phyloP scores from a whole-genome alignment of 2,113 vertebrate species.

The Lucifuga dentata region DNA sequence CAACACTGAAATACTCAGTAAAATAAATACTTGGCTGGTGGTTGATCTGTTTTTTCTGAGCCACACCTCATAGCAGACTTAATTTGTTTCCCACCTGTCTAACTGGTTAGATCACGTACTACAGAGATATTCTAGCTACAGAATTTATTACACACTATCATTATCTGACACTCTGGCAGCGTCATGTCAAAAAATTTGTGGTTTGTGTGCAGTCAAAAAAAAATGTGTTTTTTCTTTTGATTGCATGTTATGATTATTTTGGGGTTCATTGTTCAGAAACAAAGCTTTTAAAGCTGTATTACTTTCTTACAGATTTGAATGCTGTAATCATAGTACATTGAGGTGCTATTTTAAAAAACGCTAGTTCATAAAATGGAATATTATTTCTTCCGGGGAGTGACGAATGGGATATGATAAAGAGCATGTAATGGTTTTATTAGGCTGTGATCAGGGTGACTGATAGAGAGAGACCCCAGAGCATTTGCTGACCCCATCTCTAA shows the following conservation, averaged over 20 bases:
- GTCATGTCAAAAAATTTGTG: background rate
- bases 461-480: constrained; percentile 69
- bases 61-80: constrained; percentile 39
- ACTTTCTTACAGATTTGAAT: too few relatives aligned
- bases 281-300: background rate
- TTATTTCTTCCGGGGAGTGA: constrained; percentile 40
- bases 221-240: constrained; percentile 3
- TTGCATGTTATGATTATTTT: background rate
- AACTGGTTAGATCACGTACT: constrained; percentile 41
- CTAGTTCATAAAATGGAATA: constrained; percentile 26
- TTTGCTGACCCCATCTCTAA: constrained; percentile 78
- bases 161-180: too few relatives aligned
- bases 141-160: background rate
- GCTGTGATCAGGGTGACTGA: constrained; percentile 76
- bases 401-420: constrained; percentile 63
- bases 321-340: too few relatives aligned
- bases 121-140: background rate
- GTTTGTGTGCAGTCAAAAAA: background rate
- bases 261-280: background rate
- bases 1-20: background rate
- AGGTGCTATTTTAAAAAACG: background rate
- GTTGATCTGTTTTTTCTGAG: background rate
- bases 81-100: constrained; percentile 20
- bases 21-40: background rate
- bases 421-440: constrained; percentile 79